Conservation (phyloP, 2,888 invertebrate species). For the Pyralis farinalis region DNA sequence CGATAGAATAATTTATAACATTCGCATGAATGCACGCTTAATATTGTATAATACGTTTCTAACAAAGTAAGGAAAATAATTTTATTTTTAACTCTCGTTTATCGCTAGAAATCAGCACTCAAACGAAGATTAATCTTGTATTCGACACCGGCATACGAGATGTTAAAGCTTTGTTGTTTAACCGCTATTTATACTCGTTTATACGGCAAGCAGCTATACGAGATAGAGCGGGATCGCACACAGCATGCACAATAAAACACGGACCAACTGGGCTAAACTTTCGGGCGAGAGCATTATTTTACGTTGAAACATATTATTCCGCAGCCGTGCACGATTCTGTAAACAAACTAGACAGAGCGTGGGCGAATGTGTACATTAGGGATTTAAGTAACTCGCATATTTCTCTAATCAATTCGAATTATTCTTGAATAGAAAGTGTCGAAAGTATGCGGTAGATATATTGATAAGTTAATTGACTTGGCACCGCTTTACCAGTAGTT, state of each 20-base stretch:
- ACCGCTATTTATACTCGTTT: conserved; percentile 67
- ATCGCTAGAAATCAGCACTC: conserved; percentile 12
- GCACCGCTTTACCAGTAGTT: background rate
- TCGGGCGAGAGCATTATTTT: conserved; percentile 59
- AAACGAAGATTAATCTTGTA: conserved; percentile 16
- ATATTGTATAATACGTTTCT: too few relatives aligned
- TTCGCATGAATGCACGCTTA: too few relatives aligned
- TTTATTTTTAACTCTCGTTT: background rate
- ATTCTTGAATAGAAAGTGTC: conserved; percentile 8
- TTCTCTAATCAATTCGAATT: conserved; percentile 30
- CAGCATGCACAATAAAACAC: conserved; percentile 65
- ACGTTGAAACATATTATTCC: conserved; percentile 63
- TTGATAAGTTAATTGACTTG: conserved; percentile 6
- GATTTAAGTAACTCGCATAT: conserved; percentile 45
- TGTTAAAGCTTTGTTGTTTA: conserved; percentile 64
- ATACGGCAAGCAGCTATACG: conserved; percentile 74
- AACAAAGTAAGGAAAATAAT: too few relatives aligned
- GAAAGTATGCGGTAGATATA: conserved; percentile 3
- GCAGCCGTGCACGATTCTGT: conserved; percentile 59
- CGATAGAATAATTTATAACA: too few relatives aligned
- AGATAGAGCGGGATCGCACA: conserved; percentile 56
- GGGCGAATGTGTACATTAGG: conserved; percentile 57
- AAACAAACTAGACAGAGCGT: conserved; percentile 64
- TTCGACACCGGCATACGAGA: conserved; percentile 21
- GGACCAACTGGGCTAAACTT: conserved; percentile 48